Base-by-base conservation (phyloP, 2,797 vertebrate genomes). In the Scomberomorus guttatus region DNA sequence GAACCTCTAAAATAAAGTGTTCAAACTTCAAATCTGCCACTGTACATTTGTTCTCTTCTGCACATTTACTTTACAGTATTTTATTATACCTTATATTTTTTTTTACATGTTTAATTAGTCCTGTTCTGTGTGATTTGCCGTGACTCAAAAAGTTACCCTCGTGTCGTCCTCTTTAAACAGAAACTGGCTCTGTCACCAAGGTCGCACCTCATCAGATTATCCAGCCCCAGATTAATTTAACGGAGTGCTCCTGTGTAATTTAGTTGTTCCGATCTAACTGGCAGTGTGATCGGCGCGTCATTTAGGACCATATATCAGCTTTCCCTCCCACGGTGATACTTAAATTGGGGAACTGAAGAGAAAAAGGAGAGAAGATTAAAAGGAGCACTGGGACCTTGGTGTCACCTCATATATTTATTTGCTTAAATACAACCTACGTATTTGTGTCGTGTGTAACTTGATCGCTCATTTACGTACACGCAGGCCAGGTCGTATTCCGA, bases 161-260 rank as follows among this genome's bases (percentile, higher is more conserved):
- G n/a, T 54, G 18, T 42, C 5, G 1, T 50, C 27, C 62, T 42
- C 22, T 20, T 22, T 15, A 27, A 42, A 39, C 73, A 32, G 50
- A 66, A 48, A 15, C 39, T 39, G 22, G 57, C 27, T 10, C 34
- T 27, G 59, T 64, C 55, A 73, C 12, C 12, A 37, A 52, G 17
- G 61, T 6, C 24, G 10, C 24, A 25, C 64, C 76, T 75, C 50
- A 66, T 79, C 70, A 81, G 75, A 81, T 88, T 69, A 76, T 63
- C 68, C 37, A 42, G 50, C 32, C 64, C 42, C 11, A 48, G 55
- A 83, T 63, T 85, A 59, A 93, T 91, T 76, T 78, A 75, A 85
- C 51, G 3, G 64, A 91, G 89, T 85, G 88, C 89, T 72, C 34
- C 32, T 57, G 71, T 74, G 61, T 83, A 78, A 86, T 78, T 85